Percentiles rank a stretch among this genome's conserved stretches.
These are phyloP conservation scores for Peromyscus maniculatus DNA, from an alignment of 2,113 vertebrate genomes.

Conservation along the genomic window DNA sequence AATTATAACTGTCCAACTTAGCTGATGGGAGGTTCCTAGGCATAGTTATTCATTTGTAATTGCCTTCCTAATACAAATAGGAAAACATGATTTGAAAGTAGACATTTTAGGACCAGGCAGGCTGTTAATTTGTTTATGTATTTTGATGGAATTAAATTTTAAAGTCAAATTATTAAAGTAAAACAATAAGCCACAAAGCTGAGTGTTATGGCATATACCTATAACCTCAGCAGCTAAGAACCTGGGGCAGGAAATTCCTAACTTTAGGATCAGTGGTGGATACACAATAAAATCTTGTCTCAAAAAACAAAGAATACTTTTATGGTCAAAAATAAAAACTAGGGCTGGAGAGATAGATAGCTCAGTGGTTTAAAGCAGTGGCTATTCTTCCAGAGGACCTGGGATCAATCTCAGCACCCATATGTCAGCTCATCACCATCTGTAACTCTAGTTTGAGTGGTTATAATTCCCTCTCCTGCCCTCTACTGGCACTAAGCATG, in stretches of 20 bases:
- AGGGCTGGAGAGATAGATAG: background rate
- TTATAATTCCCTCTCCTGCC: background rate
- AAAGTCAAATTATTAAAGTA: constrained; percentile 37
- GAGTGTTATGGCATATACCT: rapidly evolving
- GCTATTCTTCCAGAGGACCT: background rate
- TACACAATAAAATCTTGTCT: background rate
- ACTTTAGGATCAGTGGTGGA: background rate
- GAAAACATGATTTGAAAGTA: constrained; percentile 35
- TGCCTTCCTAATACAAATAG: background rate
- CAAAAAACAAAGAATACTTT: background rate
- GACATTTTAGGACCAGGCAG: background rate
- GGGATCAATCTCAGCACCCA: background rate
- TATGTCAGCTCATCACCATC: no score
- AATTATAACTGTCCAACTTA: constrained; percentile 1
- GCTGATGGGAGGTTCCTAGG: background rate
- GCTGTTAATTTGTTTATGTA: background rate
- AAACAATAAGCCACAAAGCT: background rate
- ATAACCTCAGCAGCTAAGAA: background rate
- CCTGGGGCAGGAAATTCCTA: no score
- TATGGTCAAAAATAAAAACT: background rate
- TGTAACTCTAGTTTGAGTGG: background rate
- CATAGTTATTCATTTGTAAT: background rate
- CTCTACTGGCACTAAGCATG: background rate
- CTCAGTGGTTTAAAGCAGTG: background rate
- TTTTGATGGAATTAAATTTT: constrained; percentile 13